Conservation (phyloP, 2,888 invertebrate species). For the Platerodrilus igneus region DNA sequence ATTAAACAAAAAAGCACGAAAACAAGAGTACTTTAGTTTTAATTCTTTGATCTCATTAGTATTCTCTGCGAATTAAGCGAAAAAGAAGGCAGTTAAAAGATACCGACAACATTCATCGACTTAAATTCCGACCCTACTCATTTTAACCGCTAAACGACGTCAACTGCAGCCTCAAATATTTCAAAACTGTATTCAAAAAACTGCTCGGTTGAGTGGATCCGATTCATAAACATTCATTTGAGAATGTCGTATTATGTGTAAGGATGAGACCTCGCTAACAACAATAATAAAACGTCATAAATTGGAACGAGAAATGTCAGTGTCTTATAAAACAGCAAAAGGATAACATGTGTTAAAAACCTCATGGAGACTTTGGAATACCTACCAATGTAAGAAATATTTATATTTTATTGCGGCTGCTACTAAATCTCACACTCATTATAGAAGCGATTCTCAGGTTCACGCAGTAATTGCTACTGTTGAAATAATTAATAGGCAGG, state of each 20-base stretch:
- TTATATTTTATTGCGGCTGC: too few species aligned
- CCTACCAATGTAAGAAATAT: too few species aligned
- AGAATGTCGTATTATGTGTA: too few species aligned
- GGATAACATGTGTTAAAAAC: too few species aligned
- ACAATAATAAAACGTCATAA: too few species aligned
- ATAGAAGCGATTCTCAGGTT: too few species aligned
- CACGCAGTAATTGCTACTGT: too few species aligned
- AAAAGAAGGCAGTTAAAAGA: conserved; percentile 47
- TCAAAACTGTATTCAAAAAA: conserved; percentile 47
- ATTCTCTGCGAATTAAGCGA: conserved; percentile 48
- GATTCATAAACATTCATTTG: conserved; percentile 46
- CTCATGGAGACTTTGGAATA: too few species aligned
- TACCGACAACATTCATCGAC: conserved; percentile 42
- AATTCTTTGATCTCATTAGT: conserved; percentile 47
- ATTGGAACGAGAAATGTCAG: not conserved
- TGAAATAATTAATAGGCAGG: too few species aligned
- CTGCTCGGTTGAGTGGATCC: conserved; percentile 40
- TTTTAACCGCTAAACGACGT: conserved; percentile 47
- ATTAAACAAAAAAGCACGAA: conserved; percentile 42
- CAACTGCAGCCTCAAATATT: conserved; percentile 46
- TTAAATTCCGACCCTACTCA: conserved; percentile 43
- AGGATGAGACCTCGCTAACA: too few species aligned
- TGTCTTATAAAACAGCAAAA: too few species aligned
- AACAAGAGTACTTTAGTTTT: conserved; percentile 46
- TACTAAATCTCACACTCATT: too few species aligned